Base-by-base conservation (phyloP, 2,888 invertebrate species). In the Chironomus tentans region DNA sequence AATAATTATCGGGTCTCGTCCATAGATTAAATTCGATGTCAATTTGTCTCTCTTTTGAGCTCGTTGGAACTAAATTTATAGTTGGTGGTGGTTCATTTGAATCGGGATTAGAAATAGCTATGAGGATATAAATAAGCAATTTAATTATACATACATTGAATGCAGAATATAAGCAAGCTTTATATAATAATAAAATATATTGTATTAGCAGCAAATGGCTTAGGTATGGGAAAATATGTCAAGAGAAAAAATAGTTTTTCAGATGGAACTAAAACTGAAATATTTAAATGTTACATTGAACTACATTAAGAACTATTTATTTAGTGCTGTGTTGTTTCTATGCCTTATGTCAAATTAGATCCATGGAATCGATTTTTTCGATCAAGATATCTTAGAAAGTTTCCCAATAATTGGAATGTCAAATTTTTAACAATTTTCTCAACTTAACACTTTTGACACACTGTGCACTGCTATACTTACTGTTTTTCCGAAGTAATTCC, bases 21-120 rank as follows among this genome's bases (percentile, higher is more conserved):
- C 95, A 95, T 70, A 95, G 83, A 82, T 95, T 94, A 82, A 93
- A 94, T 84, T 95, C 95, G 84, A 89, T 90, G 81, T 92, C 92
- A 3, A 88, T 88, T 65, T 85, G 82, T 79, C 90, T 15, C 84
- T 71, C 70, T n/a, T 50, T 77, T 5, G 77, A 77, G 65, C 10
- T 18, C n/a, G 7, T n/a, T 7, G 48, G 22, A 38, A 38, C 10
- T 15, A 62, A 69, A 50, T 65, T 62, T 47, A 7, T 38, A 38
- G 2, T 38, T 21, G 24, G 61, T 24, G 13, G 15, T 50, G 50
- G 10, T 22, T n/a, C 68, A 68, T 68, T 68, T 68, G 68, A 56
- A 18, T 56, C 56, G 4, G 38, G 10, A 56, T 18, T 56, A 7
- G 56, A 56, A 56, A 18, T 18, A 18, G 56, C 56, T 56, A 15